These are phyloP conservation scores for Uropetala carovei DNA, from an alignment of 2,888 invertebrate genomes.

Conservation along the genomic window DNA sequence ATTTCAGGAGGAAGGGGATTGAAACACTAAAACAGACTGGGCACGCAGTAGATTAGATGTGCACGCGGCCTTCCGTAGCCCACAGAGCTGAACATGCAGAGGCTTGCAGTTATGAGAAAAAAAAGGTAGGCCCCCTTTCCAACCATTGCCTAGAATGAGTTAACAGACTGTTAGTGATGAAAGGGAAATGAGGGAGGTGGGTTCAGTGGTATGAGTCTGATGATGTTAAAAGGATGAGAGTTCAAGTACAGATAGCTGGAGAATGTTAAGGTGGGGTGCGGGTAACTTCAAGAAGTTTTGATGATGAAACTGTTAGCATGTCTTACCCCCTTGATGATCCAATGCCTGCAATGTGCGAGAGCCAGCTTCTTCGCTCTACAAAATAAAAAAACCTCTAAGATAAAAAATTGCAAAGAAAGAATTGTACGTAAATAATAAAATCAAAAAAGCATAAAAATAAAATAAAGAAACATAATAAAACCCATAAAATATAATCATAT, in stretches of 20 bases:
- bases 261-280: slow-evolving; percentile 25
- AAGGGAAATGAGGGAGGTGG: slow-evolving; percentile 49
- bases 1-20: background rate
- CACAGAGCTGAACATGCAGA: slow-evolving; percentile 57
- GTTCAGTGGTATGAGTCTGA: slow-evolving; percentile 42
- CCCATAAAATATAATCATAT: slow-evolving; percentile 16
- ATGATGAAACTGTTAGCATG: slow-evolving; percentile 69
- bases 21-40: slow-evolving; percentile 37
- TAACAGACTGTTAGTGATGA: slow-evolving; percentile 64
- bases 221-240: slow-evolving; percentile 10
- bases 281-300: background rate
- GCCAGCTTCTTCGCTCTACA: slow-evolving; percentile 94
- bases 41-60: slow-evolving; percentile 43
- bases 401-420: slow-evolving; percentile 59
- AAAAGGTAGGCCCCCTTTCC: slow-evolving; percentile 48
- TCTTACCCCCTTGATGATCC: slow-evolving; percentile 97
- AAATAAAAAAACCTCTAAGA: slow-evolving; percentile 71
- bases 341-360: slow-evolving; percentile 92
- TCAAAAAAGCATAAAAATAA: slow-evolving; percentile 42
- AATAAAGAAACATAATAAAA: slow-evolving; percentile 39
- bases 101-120: slow-evolving; percentile 59
- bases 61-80: slow-evolving; percentile 48
- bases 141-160: slow-evolving; percentile 63
- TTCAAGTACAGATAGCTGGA: background rate
- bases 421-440: slow-evolving; percentile 12